These are phyloP conservation scores for Thera obeliscata DNA, from an alignment of 2,888 invertebrate genomes.

Conservation along the genomic window DNA sequence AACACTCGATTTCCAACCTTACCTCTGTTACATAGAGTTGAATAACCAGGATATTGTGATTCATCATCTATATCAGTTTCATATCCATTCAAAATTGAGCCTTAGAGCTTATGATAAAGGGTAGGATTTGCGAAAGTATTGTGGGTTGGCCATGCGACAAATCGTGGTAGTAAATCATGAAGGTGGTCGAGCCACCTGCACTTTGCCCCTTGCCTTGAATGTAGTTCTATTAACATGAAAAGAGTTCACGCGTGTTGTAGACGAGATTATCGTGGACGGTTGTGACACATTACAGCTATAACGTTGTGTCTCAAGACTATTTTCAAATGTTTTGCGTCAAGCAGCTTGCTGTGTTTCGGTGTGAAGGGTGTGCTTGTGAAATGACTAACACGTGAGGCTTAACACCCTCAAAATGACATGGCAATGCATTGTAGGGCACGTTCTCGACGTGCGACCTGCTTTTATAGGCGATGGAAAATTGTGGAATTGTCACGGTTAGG, in stretches of 20 bases:
- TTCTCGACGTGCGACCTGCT: no score
- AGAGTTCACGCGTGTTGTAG: not conserved
- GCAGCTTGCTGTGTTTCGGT: no score
- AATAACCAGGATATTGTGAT: not conserved
- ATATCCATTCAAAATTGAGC: constrained; percentile 5
- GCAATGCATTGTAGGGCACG: no score
- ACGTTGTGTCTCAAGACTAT: no score
- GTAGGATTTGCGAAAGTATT: constrained; percentile 4
- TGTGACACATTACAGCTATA: no score
- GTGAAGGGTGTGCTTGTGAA: no score
- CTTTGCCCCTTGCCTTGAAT: constrained; percentile 22
- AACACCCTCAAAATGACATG: no score
- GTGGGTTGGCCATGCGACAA: constrained; percentile 22
- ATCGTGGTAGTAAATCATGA: constrained; percentile 31
- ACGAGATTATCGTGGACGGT: not conserved
- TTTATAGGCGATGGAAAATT: no score
- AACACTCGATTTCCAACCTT: not conserved
- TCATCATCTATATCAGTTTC: not conserved
- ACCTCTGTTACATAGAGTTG: not conserved
- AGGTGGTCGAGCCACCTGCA: constrained; percentile 23
- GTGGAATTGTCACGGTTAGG: no score
- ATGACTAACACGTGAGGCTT: no score
- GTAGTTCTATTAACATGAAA: not conserved
- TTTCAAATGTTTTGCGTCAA: no score
- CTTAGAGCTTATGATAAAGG: not conserved